phyloP scores from a whole-genome alignment of 37 sponge, comb jelly and placozoan genomes.

The Cladorhizidae sp. region DNA sequence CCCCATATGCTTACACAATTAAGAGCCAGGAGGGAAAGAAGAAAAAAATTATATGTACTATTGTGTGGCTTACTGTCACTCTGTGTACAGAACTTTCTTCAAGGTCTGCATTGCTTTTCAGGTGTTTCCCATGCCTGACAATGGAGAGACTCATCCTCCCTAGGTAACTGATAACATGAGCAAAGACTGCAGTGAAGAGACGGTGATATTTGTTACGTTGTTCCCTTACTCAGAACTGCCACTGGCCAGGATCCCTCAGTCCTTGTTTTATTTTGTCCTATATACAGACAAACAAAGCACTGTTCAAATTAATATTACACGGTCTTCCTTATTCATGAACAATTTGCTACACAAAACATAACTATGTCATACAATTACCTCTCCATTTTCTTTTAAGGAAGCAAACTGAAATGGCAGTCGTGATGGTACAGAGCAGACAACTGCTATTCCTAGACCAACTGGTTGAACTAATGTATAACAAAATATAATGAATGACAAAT shows the following conservation, averaged over 20 bases:
- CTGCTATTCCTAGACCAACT: neutral
- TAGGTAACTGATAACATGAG: neutral
- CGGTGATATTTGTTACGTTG: neutral
- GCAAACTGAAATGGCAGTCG: neutral
- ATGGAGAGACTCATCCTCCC: neutral
- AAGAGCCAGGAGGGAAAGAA: no score
- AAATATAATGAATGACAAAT: neutral
- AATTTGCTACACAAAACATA: no score
- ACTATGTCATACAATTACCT: neutral
- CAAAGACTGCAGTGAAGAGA: neutral
- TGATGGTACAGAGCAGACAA: neutral
- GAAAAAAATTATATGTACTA: no score
- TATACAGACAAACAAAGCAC: no score
- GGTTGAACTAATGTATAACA: neutral
- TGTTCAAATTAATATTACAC: no score
- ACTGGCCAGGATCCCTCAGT: neutral
- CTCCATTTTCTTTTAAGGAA: neutral
- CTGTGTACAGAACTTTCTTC: neutral
- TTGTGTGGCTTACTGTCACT: neutral
- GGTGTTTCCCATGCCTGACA: neutral
- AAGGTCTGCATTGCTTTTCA: neutral
- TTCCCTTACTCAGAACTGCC: neutral
- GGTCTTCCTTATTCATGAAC: no score
- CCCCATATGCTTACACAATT: no score
- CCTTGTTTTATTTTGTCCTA: no score